phyloP scores from a whole-genome alignment of 2,888 invertebrate species.

The Marronus borbonicus region DNA sequence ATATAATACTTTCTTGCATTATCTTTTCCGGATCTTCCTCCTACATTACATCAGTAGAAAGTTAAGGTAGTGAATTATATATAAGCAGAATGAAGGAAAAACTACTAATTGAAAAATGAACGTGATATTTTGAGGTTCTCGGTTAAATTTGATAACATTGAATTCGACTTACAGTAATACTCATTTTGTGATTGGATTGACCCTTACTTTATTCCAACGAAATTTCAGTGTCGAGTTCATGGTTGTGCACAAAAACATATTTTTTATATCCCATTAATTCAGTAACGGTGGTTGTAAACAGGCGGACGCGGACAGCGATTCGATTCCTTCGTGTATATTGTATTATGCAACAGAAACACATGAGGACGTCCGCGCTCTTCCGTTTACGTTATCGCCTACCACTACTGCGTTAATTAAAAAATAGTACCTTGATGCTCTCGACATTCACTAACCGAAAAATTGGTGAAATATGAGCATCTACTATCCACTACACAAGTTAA shows the following conservation, averaged over 20 bases:
- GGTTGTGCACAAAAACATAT: slow-evolving; percentile 53
- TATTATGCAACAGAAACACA: too few relatives aligned
- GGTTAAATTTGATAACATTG: not conserved
- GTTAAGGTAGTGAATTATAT: too few relatives aligned
- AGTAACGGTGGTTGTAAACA: too few relatives aligned
- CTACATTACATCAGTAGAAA: too few relatives aligned
- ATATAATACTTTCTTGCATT: too few relatives aligned
- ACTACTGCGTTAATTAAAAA: not conserved
- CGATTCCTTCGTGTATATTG: too few relatives aligned
- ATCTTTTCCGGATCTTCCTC: too few relatives aligned
- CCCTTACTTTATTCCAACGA: slow-evolving; percentile 17
- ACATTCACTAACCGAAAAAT: not conserved
- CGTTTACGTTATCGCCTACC: too few relatives aligned
- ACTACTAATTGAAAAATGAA: not conserved
- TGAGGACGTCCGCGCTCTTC: too few relatives aligned
- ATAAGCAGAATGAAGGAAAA: too few relatives aligned
- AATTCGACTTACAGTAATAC: slow-evolving; percentile 1
- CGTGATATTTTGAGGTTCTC: not conserved
- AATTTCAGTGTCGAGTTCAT: slow-evolving; percentile 50
- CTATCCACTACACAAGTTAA: not conserved
- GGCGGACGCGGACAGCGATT: too few relatives aligned
- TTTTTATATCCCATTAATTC: slow-evolving; percentile 46
- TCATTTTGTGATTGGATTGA: slow-evolving; percentile 25
- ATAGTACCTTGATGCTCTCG: slow-evolving; percentile 5
- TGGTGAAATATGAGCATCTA: slow-evolving; percentile 18